Base-by-base conservation (phyloP, 2,797 vertebrate genomes). In the Threskiornis aethiopicus region DNA sequence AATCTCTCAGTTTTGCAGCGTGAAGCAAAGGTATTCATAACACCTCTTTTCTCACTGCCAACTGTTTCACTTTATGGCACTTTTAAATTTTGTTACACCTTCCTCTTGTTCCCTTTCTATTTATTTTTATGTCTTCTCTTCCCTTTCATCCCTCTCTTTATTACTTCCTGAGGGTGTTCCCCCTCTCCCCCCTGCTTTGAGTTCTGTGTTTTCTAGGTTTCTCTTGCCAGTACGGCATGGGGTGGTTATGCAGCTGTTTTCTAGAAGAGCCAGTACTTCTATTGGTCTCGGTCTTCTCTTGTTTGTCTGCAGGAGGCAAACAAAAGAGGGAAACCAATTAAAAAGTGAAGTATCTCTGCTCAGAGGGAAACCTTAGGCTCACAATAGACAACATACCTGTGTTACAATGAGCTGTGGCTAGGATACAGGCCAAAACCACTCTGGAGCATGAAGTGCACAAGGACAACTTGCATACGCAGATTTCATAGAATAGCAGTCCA, bases 21-120 rank as follows among this genome's bases (percentile, higher is more conserved):
- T 77, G 73, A 91, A 77, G 52, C 15, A 54, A 65, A 77, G 41
- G 47, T 73, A 44, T 87, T 75, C 29, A 15, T 41, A 84, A 77
- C 15, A 11, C 39, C n/a, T 57, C 31, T 79, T 57, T 42, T 78
- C 73, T 79, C 26, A 6, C 1, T 79, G 52, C 84, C 91, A 90
- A 41, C 51, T 85, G 25, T 69, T 96, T 89, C 8, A 16, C 17
- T 97, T 91, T 58, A 86, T 37, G 42, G 65, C 8, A 12, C 61
- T 82, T 70, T 57, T 67, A 1, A 89, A 85, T 80, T 79, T 49
- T 41, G 64, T 91, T 79, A 54, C 44, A 85, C 87, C 66, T 90
- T 92, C 75, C 54, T 87, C 92, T 94, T 91, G 77, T 69, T 95
- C 51, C 55, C 28, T 81, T 86, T 52, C 47, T 84, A 75, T 72